Conservation (phyloP, 2,113 vertebrate genomes). For the Forbesichthys agassizii region DNA sequence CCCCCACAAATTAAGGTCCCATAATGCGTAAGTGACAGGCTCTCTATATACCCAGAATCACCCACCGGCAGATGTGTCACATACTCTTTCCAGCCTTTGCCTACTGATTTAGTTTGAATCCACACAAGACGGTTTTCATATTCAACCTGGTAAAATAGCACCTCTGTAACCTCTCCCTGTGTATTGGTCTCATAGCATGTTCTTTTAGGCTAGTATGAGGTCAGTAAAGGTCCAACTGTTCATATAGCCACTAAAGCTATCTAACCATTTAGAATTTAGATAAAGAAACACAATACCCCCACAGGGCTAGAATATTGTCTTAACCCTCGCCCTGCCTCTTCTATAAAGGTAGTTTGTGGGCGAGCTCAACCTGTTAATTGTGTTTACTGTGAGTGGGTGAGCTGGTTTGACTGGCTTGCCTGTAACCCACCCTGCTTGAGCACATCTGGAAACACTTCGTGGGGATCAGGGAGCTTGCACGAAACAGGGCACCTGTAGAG, state of each 20-base stretch:
- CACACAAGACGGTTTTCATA: constrained; percentile 17
- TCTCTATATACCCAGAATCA: constrained; percentile 5
- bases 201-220: constrained; percentile 34
- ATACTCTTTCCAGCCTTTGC: constrained; percentile 13
- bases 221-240: constrained; percentile 50
- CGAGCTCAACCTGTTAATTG: constrained; percentile 70
- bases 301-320: constrained; percentile 55
- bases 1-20: no score
- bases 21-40: no score
- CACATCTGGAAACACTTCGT: constrained; percentile 77
- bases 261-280: constrained; percentile 64
- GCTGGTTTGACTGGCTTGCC: constrained; percentile 43
- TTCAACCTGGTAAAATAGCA: constrained; percentile 20
- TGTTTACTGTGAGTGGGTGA: constrained; percentile 67
- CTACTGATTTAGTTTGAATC: constrained; percentile 5
- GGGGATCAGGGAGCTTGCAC: constrained; percentile 70
- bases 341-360: constrained; percentile 61
- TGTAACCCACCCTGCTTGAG: constrained; percentile 62
- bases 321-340: constrained; percentile 62
- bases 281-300: constrained; percentile 63
- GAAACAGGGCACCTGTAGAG: constrained; percentile 67
- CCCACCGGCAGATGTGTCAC: constrained; percentile 31
- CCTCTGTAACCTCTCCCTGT: constrained; percentile 2
- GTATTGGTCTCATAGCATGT: constrained; percentile 11
- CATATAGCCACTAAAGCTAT: constrained; percentile 56